These are phyloP conservation scores for Cylas formicarius DNA, from an alignment of 1,140 invertebrate genomes.

Conservation along the genomic window DNA sequence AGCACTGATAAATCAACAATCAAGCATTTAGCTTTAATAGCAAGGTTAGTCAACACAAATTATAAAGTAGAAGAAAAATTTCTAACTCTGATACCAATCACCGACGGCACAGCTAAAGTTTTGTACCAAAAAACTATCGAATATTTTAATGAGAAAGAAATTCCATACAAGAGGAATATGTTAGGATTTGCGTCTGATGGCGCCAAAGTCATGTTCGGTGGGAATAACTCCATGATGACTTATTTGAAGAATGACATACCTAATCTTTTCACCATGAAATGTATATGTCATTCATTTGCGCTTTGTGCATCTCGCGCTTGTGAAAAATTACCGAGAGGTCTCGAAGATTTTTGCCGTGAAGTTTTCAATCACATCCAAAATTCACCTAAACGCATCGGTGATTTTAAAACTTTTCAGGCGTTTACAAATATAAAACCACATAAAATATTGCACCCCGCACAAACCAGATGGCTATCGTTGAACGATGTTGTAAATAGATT, in stretches of 20 bases:
- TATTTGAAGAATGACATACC: constrained; percentile 35
- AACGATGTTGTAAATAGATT: constrained; percentile 36
- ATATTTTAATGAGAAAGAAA: constrained; percentile 22
- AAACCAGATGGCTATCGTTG: constrained; percentile 31
- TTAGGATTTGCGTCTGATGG: constrained; percentile 42
- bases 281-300: constrained; percentile 37
- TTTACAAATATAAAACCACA: constrained; percentile 31
- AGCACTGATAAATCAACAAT: no score
- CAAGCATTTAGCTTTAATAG: no score
- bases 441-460: constrained; percentile 26
- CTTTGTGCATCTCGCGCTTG: constrained; percentile 34
- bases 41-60: no score
- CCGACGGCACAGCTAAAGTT: no score
- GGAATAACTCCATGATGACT: constrained; percentile 33
- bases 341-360: constrained; percentile 28
- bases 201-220: constrained; percentile 40
- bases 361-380: constrained; percentile 28
- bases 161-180: constrained; percentile 38
- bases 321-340: constrained; percentile 19
- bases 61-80: no score
- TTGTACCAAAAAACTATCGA: no score
- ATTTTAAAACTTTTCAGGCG: constrained; percentile 29
- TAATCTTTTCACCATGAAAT: constrained; percentile 36
- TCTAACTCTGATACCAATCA: no score
- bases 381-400: constrained; percentile 28